Evolutionary conservation across 2,797 vertebrate species (phyloP), one percentile per base, ranked within the genome.

Genomic region (Acanthurus tractus): DNA sequence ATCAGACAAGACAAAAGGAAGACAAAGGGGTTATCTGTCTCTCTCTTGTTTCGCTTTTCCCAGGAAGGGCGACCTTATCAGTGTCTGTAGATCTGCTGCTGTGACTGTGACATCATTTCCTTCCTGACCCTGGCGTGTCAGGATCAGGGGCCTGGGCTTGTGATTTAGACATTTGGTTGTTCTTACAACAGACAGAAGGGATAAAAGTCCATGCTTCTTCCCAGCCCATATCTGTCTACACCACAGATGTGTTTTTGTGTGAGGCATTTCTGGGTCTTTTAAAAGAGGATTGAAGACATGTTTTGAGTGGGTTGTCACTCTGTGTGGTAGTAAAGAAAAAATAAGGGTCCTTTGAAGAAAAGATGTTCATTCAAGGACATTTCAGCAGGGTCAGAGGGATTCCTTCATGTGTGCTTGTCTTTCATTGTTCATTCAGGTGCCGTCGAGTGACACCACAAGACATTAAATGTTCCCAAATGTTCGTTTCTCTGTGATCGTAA

Each of bases 31-130:
- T 52, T 80, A 76, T 87, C 85, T 89, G 83, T 90, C 76, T 75
- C 46, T 44, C 29, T 8, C 66, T 79, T 69, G 57, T 71, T 75
- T 72, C 46, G 22, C 70, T 7, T 78, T 85, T 90, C 84, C 81
- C 87, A 92, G 74, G 58, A 59, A 78, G 44, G 63, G 61, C n/a
- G 2, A 49, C 72, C 76, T 85, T 93, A 92, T 93, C 92, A 64
- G 75, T 11, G 70, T 93, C 82, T 90, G 80, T 71, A 79, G 80
- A 93, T 93, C 90, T 87, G 75, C 81, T 83, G 78, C 77, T 65
- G 79, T 94, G 92, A 93, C 77, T 65, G 79, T 94, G 92, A 93
- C 92, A 90, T 93, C 69, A 93, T 90, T 90, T 93, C 92, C 92
- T 93, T 88, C 62, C 61, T 2, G 29, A 71, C 63, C 79, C 55